Base-by-base conservation (phyloP, 1,140 invertebrate species). In the Drosophila baimaii region DNA sequence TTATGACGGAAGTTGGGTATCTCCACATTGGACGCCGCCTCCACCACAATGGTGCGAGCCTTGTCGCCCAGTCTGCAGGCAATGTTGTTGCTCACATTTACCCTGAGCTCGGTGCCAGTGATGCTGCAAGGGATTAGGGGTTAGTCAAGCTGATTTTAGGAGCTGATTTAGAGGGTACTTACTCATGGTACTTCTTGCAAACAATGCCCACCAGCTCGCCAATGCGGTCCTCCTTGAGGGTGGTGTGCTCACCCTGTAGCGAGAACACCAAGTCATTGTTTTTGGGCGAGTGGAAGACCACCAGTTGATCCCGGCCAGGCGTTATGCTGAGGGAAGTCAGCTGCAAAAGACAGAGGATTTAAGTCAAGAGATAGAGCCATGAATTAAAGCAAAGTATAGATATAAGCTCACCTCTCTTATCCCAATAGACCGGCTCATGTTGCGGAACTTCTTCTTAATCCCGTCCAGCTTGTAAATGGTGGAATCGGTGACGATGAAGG, bases 221-320 rank as follows among this genome's bases (percentile, higher is more conserved):
- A 31, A 97, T 93, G 56, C 95, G 93, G 81, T 97, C 96, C 57
- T 95, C 94, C 56, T 93, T 94, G n/a, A 92, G 70, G 10, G 73
- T 73, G 6, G 64, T 58, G 21, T 79, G 55, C 69, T 92, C 91
- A 17, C 82, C 83, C 27, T 90, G 80, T 43, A 98, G 93, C 8
- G 96, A 96, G 19, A 98, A 93, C 7, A 99, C 94, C 33, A 99
- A 95, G 82, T 99, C 95, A 92, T 99, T 98, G 92, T 98, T 98
- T 25, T 95, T 95, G 69, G 95, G 95, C 5, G 98, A 95, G 91
- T 99, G 98, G 75, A 99, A 95, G 10, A 98, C 95, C 59, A 98
- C 94, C 54, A 99, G 93, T 90, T 99, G 98, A 92, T 98, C 98
- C 70, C 94, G 94, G 2, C 95, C 96, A 13, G 96, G 95, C n/a